A percentile compares a stretch with the other conserved stretches of the same genome.
Evolutionary conservation across 2,797 vertebrate genomes (phyloP).

Genomic region (Platyrinchus mystaceus): DNA sequence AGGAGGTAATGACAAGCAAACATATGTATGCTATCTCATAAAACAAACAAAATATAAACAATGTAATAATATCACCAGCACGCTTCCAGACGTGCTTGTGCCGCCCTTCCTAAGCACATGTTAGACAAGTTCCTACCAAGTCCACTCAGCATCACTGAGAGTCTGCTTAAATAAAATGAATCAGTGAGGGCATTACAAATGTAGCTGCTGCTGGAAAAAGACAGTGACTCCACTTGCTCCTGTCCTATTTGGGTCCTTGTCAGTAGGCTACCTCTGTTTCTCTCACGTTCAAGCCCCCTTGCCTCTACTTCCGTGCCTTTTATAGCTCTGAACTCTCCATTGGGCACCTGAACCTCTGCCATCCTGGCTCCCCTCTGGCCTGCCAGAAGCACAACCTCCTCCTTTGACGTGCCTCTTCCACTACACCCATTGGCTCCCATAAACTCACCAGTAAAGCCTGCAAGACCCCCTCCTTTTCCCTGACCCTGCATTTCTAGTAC

Average conservation of each 20-base stretch:
- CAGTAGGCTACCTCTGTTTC: not conserved
- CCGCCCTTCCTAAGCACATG: not conserved
- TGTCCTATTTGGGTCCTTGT: not conserved
- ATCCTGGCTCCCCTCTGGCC: not conserved
- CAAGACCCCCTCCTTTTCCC: not conserved
- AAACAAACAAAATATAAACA: constrained; percentile 40
- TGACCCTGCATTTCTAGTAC: not conserved
- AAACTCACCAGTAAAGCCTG: not conserved
- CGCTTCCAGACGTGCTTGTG: not conserved
- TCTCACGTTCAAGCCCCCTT: not conserved
- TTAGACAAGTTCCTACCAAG: not conserved
- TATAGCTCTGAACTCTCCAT: not conserved
- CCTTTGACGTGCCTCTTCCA: not conserved
- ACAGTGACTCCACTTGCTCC: not conserved
- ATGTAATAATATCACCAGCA: not conserved
- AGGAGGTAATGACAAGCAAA: constrained; percentile 31
- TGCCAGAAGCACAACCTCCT: not conserved
- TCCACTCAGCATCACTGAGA: not conserved
- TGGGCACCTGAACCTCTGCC: not conserved
- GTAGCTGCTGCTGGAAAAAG: not conserved
- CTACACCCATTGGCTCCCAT: fast-evolving
- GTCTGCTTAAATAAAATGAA: not conserved
- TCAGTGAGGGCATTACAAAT: not conserved
- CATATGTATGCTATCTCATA: constrained; percentile 16
- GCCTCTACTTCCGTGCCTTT: not conserved